Conservation (phyloP, 2,888 invertebrate genomes). For the Hypsopygia costalis region DNA sequence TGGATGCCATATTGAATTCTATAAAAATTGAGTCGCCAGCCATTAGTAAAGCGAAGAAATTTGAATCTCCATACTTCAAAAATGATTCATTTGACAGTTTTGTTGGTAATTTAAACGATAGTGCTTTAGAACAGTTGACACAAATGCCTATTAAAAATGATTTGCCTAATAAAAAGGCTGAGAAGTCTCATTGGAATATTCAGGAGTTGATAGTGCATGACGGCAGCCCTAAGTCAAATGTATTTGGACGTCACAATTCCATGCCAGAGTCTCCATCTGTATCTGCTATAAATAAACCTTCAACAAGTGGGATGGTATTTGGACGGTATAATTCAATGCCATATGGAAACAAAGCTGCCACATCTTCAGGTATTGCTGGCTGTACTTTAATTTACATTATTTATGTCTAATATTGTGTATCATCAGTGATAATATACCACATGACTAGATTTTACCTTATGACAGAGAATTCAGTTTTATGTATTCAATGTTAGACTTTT, state of each 20-base stretch:
- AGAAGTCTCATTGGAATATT: constrained; percentile 40
- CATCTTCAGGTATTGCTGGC: constrained; percentile 34
- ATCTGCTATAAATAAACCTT: constrained; percentile 43
- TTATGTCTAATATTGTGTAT: no score
- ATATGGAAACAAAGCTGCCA: constrained; percentile 43
- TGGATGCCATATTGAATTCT: constrained; percentile 60
- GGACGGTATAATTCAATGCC: constrained; percentile 72
- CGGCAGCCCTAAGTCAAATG: constrained; percentile 48
- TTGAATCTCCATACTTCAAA: constrained; percentile 45
- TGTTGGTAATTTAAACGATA: constrained; percentile 68
- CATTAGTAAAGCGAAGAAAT: constrained; percentile 41
- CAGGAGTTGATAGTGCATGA: constrained; percentile 49
- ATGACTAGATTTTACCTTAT: no score
- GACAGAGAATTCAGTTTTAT: no score
- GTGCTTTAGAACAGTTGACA: constrained; percentile 60
- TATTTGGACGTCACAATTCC: constrained; percentile 62
- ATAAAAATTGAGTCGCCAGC: constrained; percentile 59
- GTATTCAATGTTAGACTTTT: no score
- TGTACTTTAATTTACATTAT: no score
- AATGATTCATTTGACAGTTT: constrained; percentile 75
- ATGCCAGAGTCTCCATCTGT: constrained; percentile 71
- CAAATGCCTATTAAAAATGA: constrained; percentile 52
- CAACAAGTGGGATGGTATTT: constrained; percentile 63
- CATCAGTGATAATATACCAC: no score
- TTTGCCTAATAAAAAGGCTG: constrained; percentile 20